phyloP scores from a whole-genome alignment of 1,140 invertebrate genomes.

The Coenobita brevimanus region DNA sequence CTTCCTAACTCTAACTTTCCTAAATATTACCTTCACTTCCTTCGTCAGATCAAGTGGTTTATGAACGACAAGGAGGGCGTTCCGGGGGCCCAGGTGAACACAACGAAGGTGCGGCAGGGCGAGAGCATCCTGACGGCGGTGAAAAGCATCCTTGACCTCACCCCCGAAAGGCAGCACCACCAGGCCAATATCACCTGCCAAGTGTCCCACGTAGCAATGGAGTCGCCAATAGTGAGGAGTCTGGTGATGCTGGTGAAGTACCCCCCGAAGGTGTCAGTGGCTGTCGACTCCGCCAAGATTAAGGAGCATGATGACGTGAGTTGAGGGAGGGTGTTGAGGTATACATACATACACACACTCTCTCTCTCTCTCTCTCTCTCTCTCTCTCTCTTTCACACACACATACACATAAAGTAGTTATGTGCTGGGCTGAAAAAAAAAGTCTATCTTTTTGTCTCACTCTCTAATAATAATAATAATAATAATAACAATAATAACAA shows the following conservation, averaged over 20 bases:
- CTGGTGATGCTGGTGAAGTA: constrained; percentile 67
- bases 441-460: too few species aligned
- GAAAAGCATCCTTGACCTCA: constrained; percentile 59
- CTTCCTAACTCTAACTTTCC: not conserved
- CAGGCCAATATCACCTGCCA: constrained; percentile 64
- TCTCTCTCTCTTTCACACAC: not conserved
- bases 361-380: not conserved
- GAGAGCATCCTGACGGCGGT: constrained; percentile 63
- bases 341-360: not conserved
- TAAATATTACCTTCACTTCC: not conserved
- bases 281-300: constrained; percentile 65
- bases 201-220: constrained; percentile 49
- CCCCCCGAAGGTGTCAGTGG: constrained; percentile 55
- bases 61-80: constrained; percentile 59
- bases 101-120: constrained; percentile 28
- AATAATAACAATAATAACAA: too few species aligned
- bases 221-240: constrained; percentile 53
- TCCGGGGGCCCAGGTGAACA: constrained; percentile 16
- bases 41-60: constrained; percentile 49
- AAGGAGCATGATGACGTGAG: constrained; percentile 68
- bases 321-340: not conserved
- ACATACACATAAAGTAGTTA: too few species aligned
- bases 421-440: too few species aligned
- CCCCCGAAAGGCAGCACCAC: constrained; percentile 61
- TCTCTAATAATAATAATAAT: too few species aligned